Evolutionary conservation across 1,140 invertebrate genomes (phyloP).

Genomic region (Samia ricini): DNA sequence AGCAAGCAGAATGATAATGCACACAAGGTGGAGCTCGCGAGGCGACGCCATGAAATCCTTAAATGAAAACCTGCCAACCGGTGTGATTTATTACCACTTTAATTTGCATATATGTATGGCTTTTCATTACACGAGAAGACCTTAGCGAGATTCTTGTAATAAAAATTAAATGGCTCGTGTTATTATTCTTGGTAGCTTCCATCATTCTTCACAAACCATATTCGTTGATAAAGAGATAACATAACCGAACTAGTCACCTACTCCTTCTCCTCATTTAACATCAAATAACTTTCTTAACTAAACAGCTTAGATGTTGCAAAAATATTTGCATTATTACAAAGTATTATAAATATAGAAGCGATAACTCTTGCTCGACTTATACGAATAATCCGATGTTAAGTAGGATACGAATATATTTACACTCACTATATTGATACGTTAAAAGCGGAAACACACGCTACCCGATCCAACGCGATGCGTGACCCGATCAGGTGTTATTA

Average conservation of each 20-base stretch:
- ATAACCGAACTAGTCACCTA: background rate
- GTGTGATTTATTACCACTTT: conserved; percentile 23
- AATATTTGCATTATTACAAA: too few relatives aligned
- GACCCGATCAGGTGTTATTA: too few relatives aligned
- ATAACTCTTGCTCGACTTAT: too few relatives aligned
- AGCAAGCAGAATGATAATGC: background rate
- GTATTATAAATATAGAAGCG: too few relatives aligned
- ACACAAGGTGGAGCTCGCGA: background rate
- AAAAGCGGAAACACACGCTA: too few relatives aligned
- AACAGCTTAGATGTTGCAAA: background rate
- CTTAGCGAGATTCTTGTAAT: background rate
- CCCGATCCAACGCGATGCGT: too few relatives aligned
- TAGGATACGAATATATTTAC: too few relatives aligned
- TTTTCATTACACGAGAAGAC: background rate
- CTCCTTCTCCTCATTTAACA: too few relatives aligned
- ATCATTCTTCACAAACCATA: background rate
- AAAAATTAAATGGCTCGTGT: background rate
- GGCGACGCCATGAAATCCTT: background rate
- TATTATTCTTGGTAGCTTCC: background rate
- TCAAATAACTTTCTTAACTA: too few relatives aligned
- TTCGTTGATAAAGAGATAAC: background rate
- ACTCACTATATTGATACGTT: too few relatives aligned
- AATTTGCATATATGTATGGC: conserved; percentile 11
- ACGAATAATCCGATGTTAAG: too few relatives aligned
- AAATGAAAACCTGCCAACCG: conserved; percentile 21